phyloP scores from a whole-genome alignment of 2,888 invertebrate species.

The Tiliacea citrago region DNA sequence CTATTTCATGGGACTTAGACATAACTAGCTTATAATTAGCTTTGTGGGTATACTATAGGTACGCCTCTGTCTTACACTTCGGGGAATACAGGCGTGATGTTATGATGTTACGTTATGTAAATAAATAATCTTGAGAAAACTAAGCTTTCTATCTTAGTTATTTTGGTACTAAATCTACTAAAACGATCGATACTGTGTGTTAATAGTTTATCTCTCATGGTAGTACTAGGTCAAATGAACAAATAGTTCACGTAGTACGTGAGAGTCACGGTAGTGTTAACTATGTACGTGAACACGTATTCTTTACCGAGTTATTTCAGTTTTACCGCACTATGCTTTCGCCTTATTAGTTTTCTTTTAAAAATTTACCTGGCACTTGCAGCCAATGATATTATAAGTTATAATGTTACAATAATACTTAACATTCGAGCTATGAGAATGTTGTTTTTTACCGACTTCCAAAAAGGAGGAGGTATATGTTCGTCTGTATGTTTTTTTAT shows the following conservation, averaged over 20 bases:
- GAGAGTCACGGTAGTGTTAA: constrained; percentile 37
- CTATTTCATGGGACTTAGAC: background rate
- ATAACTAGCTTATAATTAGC: background rate
- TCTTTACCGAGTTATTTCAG: constrained; percentile 46
- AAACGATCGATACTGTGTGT: constrained; percentile 10
- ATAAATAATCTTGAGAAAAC: background rate
- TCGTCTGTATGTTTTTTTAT: too few relatives aligned
- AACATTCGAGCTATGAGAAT: too few relatives aligned
- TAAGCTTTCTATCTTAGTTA: background rate
- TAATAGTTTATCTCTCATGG: constrained; percentile 37
- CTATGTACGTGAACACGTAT: constrained; percentile 49
- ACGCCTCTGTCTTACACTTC: too few relatives aligned
- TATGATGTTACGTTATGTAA: too few relatives aligned
- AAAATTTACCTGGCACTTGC: constrained; percentile 8
- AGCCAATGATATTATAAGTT: background rate
- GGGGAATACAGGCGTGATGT: too few relatives aligned
- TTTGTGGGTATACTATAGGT: too few relatives aligned
- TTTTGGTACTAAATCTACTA: constrained; percentile 3
- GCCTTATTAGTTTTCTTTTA: constrained; percentile 40
- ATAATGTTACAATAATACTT: too few relatives aligned
- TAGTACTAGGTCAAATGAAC: constrained; percentile 53
- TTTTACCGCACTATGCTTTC: constrained; percentile 41
- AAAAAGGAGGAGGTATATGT: too few relatives aligned
- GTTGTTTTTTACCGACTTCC: too few relatives aligned
- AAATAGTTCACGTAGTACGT: constrained; percentile 50